These are phyloP conservation scores for Monochamus saltuarius DNA, from an alignment of 1,140 invertebrate genomes.

Conservation along the genomic window DNA sequence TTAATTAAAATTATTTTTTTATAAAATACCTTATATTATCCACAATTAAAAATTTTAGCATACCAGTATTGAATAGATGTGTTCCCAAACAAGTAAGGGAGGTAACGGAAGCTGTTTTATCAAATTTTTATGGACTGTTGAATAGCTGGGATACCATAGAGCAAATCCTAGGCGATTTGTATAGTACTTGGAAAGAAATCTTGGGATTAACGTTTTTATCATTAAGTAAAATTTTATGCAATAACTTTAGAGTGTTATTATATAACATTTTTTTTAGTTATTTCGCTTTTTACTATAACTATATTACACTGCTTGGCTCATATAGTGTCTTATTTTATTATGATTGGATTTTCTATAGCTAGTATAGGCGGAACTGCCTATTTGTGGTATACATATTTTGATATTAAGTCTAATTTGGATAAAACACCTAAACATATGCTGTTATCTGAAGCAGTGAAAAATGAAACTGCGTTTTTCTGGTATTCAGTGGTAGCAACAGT, in stretches of 20 bases:
- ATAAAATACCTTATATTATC: no score
- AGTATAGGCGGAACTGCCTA: slow-evolving; percentile 75
- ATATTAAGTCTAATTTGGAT: slow-evolving; percentile 71
- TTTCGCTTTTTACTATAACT: slow-evolving; percentile 79
- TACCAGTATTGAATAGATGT: slow-evolving; percentile 83
- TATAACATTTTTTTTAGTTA: slow-evolving; percentile 60
- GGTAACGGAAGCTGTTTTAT: slow-evolving; percentile 61
- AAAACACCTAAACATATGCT: slow-evolving; percentile 56
- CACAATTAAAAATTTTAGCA: slow-evolving; percentile 52
- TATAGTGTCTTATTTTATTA: slow-evolving; percentile 83
- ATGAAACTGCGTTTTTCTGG: slow-evolving; percentile 80
- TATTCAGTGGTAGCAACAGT: slow-evolving; percentile 87
- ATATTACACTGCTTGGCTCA: slow-evolving; percentile 81
- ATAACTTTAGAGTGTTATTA: slow-evolving; percentile 18
- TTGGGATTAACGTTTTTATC: slow-evolving; percentile 78
- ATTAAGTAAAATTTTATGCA: slow-evolving; percentile 55
- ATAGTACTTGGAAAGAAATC: slow-evolving; percentile 83
- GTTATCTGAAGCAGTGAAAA: slow-evolving; percentile 70
- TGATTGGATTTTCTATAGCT: slow-evolving; percentile 73
- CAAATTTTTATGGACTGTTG: slow-evolving; percentile 75
- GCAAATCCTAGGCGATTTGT: slow-evolving; percentile 84
- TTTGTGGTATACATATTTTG: slow-evolving; percentile 87
- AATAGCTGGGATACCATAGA: slow-evolving; percentile 87
- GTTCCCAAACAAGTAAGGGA: slow-evolving; percentile 71
- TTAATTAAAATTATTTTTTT: slow-evolving; percentile 2